phyloP scores from a whole-genome alignment of 1,140 invertebrate species.

The Zaprionus capensis region DNA sequence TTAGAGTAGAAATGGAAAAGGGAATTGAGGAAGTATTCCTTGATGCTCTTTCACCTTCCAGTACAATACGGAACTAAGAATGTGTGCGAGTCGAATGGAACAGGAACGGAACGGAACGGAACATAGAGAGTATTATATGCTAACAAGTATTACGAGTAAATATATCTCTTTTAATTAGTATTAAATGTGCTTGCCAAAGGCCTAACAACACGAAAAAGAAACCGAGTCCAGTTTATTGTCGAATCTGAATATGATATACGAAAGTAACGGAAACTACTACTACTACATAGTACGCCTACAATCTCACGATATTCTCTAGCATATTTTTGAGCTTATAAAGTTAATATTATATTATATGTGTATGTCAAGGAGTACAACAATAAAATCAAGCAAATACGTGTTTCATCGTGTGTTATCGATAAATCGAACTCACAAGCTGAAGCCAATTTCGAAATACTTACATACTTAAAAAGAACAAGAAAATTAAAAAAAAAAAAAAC shows the following conservation, averaged over 20 bases:
- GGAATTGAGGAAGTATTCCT: background rate
- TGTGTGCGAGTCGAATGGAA: background rate
- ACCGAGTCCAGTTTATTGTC: constrained; percentile 5
- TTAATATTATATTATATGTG: background rate
- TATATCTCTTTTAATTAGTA: background rate
- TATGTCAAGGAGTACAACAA: background rate
- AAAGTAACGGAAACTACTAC: background rate
- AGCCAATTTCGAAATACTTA: background rate
- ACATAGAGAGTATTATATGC: background rate
- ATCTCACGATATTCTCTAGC: background rate
- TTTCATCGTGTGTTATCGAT: constrained; percentile 10
- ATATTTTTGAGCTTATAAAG: constrained; percentile 14
- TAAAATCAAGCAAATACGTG: constrained; percentile 6
- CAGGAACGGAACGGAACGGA: background rate
- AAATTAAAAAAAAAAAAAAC: background rate
- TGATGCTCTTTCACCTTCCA: constrained; percentile 9
- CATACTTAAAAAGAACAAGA: background rate
- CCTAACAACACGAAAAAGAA: background rate
- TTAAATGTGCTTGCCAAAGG: constrained; percentile 3
- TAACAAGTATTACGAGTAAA: constrained; percentile 8
- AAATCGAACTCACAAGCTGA: background rate
- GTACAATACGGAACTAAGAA: constrained; percentile 5
- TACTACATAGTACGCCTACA: background rate
- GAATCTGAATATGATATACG: background rate
- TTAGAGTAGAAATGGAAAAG: too few relatives aligned